Percentiles rank a stretch among this genome's conserved stretches.
These are phyloP conservation scores for Lysandra coridon DNA, from an alignment of 2,888 invertebrate genomes.

Conservation along the genomic window DNA sequence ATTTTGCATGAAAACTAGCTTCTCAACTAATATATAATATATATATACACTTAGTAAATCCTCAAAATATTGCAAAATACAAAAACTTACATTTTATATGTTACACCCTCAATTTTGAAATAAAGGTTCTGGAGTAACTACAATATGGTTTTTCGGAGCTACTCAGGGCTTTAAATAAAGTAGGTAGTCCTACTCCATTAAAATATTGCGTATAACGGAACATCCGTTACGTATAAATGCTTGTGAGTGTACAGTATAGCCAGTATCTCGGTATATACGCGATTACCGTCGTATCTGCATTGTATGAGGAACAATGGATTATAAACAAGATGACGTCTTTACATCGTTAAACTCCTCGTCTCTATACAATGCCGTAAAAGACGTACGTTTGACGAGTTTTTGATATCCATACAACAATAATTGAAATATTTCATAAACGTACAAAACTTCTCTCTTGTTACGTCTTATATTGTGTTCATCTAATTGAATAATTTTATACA, in stretches of 20 bases:
- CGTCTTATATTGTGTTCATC: not conserved
- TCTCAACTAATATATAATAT: no score
- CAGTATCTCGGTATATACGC: slow-evolving; percentile 35
- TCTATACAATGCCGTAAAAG: slow-evolving; percentile 42
- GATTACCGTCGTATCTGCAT: slow-evolving; percentile 40
- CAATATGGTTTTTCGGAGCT: no score
- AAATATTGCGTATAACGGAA: not conserved
- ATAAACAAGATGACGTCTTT: slow-evolving; percentile 44
- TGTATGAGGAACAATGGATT: slow-evolving; percentile 43
- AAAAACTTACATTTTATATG: no score
- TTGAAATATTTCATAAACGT: not conserved
- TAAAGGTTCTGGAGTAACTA: no score
- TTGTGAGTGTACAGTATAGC: slow-evolving; percentile 26
- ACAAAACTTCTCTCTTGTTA: not conserved
- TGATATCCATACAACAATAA: slow-evolving; percentile 38
- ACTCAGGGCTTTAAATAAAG: no score
- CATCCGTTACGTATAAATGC: not conserved
- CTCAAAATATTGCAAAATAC: no score
- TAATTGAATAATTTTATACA: not conserved
- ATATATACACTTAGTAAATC: no score
- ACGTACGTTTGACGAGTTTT: slow-evolving; percentile 43
- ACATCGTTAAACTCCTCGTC: slow-evolving; percentile 43
- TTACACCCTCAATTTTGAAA: no score
- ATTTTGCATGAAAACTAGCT: not conserved
- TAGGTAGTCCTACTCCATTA: no score